These are phyloP conservation scores for Actinernus sp. DNA, from an alignment of 92 coral and sea anemone genomes.

Conservation along the genomic window DNA sequence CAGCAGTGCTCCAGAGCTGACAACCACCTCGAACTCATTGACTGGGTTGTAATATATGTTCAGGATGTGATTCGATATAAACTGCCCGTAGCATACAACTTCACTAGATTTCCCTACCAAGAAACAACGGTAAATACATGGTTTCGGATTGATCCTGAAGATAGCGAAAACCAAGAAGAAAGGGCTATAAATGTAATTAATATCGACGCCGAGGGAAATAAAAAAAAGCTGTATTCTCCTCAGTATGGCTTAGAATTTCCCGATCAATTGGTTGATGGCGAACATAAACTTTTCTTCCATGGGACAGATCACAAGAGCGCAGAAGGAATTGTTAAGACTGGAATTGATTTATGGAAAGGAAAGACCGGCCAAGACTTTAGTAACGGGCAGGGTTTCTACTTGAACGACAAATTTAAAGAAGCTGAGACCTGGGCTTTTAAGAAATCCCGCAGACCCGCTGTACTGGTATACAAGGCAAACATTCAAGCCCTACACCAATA, in stretches of 20 bases:
- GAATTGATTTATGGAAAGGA: constrained; percentile 4
- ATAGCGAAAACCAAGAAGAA: not conserved
- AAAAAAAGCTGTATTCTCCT: constrained; percentile 3
- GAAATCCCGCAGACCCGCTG: not conserved
- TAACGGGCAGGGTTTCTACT: constrained; percentile 9
- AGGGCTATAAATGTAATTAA: not conserved
- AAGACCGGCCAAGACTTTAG: constrained; percentile 4
- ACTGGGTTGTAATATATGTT: constrained; percentile 8
- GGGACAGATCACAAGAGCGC: constrained; percentile 14
- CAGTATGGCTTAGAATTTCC: constrained; percentile 1
- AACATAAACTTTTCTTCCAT: not conserved
- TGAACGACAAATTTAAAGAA: not conserved
- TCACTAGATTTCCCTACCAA: constrained; percentile 12
- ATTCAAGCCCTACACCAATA: not conserved
- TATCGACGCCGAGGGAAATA: not conserved
- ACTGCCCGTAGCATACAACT: not conserved
- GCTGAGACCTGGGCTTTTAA: constrained; percentile 14
- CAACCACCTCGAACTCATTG: constrained; percentile 3
- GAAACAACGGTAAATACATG: not conserved
- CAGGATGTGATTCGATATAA: constrained; percentile 1
- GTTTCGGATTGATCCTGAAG: not conserved
- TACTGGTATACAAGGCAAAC: constrained; percentile 4
- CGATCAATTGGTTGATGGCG: not conserved
- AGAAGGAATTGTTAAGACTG: not conserved
- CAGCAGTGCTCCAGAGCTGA: not conserved